Evolutionary conservation across 2,797 vertebrate species (phyloP), one percentile per base, ranked within the genome.

Genomic region (Silurus lanzhouensis): DNA sequence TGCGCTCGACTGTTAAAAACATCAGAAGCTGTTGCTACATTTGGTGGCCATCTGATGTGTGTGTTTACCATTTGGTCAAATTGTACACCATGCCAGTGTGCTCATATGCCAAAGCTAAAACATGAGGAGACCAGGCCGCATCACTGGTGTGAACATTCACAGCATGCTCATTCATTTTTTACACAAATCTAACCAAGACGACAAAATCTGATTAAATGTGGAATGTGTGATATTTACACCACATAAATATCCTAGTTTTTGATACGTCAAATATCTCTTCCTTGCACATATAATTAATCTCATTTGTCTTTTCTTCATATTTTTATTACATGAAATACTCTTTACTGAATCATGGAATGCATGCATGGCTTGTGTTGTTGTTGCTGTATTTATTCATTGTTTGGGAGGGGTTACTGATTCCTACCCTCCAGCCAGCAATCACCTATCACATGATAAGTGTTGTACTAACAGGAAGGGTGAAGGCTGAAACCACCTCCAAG

Each of bases 41-140:
- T 64, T 80, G 61, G 38, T 80, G 60, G 7, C 78, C 60, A 80
- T 80, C 78, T 80, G 60, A 48, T 79, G 77, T 46, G 55, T 46
- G 31, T 79, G 38, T 63, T 63, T 63, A 46, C 31, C 58, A 46
- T 79, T 79, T 79, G 55, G 55, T 77, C 20, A 31, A 77, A 38
- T 14, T 20, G 38, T 13, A 20, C 19, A 20, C 17, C 2, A 38
- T 38, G 57, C 75, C 75, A 77, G 27, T 20, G 22, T 25, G 58
- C 38, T 80, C 77, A 46, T 80, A 63, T 64, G 60, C 38, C 77
- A 64, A 80, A 63, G 6, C 20, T n/a, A 63, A 80, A 48, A n/a
- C 31, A 79, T 60, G 22, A 80, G 38, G 20, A 79, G 38, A 61
- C 74, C 58, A 78, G 2, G 22, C 27, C 44, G 55, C 9, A 63